Conservation (phyloP, 2,113 vertebrate species). For the Brevimyrus niger region DNA sequence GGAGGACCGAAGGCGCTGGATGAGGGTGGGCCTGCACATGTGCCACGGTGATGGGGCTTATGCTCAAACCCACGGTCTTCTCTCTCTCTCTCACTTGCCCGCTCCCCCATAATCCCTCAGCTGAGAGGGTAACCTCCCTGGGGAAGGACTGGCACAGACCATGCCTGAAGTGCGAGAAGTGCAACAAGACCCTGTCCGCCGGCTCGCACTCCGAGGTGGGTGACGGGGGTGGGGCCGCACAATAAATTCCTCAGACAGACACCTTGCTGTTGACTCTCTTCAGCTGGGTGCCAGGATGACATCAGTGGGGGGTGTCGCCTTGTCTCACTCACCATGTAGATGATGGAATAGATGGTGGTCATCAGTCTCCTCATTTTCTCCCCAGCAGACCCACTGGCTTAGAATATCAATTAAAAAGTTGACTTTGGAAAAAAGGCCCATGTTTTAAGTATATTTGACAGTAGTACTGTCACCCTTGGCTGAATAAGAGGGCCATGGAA, state of each 20-base stretch:
- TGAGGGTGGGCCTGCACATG: not conserved
- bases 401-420: not conserved
- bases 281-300: not conserved
- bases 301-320: not conserved
- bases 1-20: not conserved
- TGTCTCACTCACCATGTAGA: not conserved
- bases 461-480: not conserved
- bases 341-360: not conserved
- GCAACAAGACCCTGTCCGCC: constrained; percentile 77
- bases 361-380: not conserved
- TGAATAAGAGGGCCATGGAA: not conserved
- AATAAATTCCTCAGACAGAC: not conserved
- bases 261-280: not conserved
- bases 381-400: not conserved
- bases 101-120: constrained; percentile 46
- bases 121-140: constrained; percentile 85
- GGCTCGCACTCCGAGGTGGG: constrained; percentile 85
- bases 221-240: not conserved
- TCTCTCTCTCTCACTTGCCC: not conserved
- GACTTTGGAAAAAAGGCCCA: not conserved
- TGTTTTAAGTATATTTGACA: not conserved
- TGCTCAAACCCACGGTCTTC: not conserved
- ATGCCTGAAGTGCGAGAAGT: constrained; percentile 91
- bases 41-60: not conserved
- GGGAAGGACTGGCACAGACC: constrained; percentile 94